phyloP scores from a whole-genome alignment of 2,888 invertebrate genomes.

The Diarsia dahlii region DNA sequence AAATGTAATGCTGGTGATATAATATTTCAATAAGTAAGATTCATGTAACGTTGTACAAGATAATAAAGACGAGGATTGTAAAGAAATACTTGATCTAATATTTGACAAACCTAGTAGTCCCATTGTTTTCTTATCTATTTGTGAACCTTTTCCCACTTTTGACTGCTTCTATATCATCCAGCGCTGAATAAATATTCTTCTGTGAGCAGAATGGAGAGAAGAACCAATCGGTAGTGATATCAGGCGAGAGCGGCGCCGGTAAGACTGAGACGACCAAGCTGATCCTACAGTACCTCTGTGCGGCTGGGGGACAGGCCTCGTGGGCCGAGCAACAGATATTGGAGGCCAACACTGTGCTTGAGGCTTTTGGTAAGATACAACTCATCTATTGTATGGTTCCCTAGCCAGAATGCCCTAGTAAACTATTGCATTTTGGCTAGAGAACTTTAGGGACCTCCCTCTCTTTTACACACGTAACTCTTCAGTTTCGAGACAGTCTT shows the following conservation, averaged over 20 bases:
- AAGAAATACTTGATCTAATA: neutral
- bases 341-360: slow-evolving; percentile 97
- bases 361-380: slow-evolving; percentile 95
- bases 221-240: slow-evolving; percentile 96
- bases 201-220: slow-evolving; percentile 84
- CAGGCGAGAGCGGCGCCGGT: slow-evolving; percentile 98
- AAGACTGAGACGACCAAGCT: slow-evolving; percentile 98
- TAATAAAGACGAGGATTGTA: neutral
- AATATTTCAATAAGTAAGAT: neutral
- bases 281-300: slow-evolving; percentile 97
- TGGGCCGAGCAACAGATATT: slow-evolving; percentile 99
- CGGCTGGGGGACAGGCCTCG: slow-evolving; percentile 93
- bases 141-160: neutral
- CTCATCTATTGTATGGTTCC: neutral
- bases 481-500: too few species aligned
- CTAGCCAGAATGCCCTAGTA: too few species aligned
- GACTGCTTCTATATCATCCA: neutral
- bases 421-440: too few species aligned
- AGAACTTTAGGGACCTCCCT: too few species aligned
- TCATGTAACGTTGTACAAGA: neutral
- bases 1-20: neutral
- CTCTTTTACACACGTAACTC: too few species aligned
- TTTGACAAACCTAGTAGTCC: neutral
- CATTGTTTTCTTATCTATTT: neutral
- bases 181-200: neutral